Conservation (phyloP, 2,888 invertebrate species). For the Chironomus tentans region DNA sequence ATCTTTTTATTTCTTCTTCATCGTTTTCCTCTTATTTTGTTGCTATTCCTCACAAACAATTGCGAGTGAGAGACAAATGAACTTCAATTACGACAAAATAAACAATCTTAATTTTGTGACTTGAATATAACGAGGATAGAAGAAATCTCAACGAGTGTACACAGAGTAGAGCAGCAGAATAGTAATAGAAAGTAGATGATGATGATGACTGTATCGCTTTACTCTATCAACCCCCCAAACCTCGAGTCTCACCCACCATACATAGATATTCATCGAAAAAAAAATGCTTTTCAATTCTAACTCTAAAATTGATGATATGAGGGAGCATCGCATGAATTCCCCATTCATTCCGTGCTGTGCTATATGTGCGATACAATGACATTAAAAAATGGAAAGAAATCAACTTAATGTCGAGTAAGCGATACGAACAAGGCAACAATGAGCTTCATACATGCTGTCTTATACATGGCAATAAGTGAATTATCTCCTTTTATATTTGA, state of each 20-base stretch:
- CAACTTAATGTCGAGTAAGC: constrained; percentile 14
- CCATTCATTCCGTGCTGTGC: neutral
- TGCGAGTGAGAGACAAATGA: constrained; percentile 11
- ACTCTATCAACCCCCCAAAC: neutral
- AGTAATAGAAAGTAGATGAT: neutral
- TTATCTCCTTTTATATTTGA: neutral
- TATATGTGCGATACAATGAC: neutral
- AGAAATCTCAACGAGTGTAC: no score
- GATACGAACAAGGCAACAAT: neutral
- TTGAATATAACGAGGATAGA: neutral
- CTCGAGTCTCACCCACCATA: no score
- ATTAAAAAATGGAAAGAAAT: constrained; percentile 15
- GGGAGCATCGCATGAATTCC: neutral
- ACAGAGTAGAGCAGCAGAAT: neutral
- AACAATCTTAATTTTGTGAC: constrained; percentile 24
- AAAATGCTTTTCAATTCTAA: neutral
- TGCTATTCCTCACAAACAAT: no score
- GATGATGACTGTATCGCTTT: constrained; percentile 16
- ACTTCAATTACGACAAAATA: constrained; percentile 24
- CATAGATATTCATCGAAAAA: neutral
- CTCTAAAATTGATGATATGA: neutral
- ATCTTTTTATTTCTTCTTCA: neutral
- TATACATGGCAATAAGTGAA: neutral
- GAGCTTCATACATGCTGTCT: neutral
- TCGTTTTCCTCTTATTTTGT: neutral